Base-by-base conservation (phyloP, 2,797 vertebrate genomes). In the Coilia nasus region DNA sequence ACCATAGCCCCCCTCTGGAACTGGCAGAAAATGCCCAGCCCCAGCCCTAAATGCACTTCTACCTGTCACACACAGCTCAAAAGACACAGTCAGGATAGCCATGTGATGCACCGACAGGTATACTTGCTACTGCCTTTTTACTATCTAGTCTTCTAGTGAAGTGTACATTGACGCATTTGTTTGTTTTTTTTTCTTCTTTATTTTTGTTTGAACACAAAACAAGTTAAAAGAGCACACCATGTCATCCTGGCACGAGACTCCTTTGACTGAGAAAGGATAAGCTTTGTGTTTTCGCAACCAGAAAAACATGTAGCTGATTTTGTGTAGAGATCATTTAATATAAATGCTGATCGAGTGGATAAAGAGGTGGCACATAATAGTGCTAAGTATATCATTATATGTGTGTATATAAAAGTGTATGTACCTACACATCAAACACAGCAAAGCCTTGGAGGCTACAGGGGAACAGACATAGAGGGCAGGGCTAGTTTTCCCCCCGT, bases 251-350 rank as follows among this genome's bases (percentile, higher is more conserved):
- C 95, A 95, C 94, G 94, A 94, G 94, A 91, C 92, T 95, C 94
- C 94, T 95, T 94, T 94, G 87, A 94, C 93, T 95, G 94, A 94
- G 93, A 94, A 94, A 94, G 95, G 94, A 95, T 95, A 95, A 95
- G 94, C 93, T 95, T 93, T 94, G 94, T 94, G 93, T 95, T 78
- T 44, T 95, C 94, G 93, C 93, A 94, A 94, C 93, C 94, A 94
- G 92, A 88, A 91, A 91, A 92, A 91, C 85, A 90, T 91, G 91
- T 92, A 90, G 93, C 94, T 92, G 94, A 95, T 95, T 95, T 93
- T 94, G 94, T 94, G 91, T 95, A 94, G 95, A 95, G 95, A 96
- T 97, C 96, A 97, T 97, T 97, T 97, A 97, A 97, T 96, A 96
- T 96, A 97, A 97, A 98, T 95, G 96, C 95, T 94, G 94, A 96